Percentiles rank a stretch among this genome's conserved stretches.
Evolutionary conservation across 2,797 vertebrate species (phyloP).

Genomic region (Myoxocephalus aenaeus): DNA sequence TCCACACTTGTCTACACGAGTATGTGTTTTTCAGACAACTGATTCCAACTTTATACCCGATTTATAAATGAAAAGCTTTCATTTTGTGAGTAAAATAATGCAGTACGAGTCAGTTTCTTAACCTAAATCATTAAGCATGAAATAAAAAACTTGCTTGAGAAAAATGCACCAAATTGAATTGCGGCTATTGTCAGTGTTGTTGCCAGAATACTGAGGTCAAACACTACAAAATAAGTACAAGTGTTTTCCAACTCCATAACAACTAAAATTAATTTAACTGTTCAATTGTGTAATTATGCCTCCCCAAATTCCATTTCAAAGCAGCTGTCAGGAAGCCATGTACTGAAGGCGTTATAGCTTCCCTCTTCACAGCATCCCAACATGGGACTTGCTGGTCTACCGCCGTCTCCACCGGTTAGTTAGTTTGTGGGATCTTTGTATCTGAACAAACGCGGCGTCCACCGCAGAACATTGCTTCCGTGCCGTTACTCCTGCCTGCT

Average conservation of each 20-base stretch:
- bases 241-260: not conserved
- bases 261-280: not conserved
- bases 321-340: not conserved
- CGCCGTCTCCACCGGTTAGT: not conserved
- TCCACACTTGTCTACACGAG: not conserved
- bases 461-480: not conserved
- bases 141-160: too few relatives aligned
- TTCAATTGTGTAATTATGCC: not conserved
- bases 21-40: slow-evolving; percentile 14
- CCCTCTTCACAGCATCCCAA: not conserved
- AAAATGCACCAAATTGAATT: too few relatives aligned
- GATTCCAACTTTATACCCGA: slow-evolving; percentile 16
- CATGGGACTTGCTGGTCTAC: not conserved
- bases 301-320: not conserved
- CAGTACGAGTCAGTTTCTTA: not conserved
- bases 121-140: not conserved
- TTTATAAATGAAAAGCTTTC: not conserved
- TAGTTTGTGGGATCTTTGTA: not conserved
- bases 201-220: too few relatives aligned
- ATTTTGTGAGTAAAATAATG: not conserved
- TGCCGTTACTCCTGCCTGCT: not conserved
- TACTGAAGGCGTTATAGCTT: not conserved
- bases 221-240: too few relatives aligned
- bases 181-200: too few relatives aligned
- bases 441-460: not conserved